Evolutionary conservation across 2,888 invertebrate species (phyloP), one percentile per base, ranked within the genome.

Genomic region (Lasioglossum villosulum): DNA sequence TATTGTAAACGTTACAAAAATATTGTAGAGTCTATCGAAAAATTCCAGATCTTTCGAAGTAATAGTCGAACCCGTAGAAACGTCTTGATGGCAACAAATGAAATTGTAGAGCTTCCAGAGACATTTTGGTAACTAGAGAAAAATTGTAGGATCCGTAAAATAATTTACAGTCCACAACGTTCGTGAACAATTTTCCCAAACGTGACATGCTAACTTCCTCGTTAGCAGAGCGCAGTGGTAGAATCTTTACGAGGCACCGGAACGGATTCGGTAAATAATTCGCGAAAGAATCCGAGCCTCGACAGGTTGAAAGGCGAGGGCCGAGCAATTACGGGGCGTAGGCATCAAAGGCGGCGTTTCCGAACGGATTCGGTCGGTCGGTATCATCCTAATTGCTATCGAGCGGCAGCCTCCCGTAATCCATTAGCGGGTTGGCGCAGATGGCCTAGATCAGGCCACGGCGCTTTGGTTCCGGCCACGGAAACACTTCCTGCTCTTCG

Each of bases 351-450:
- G 59, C 23, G 52, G 52, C 73, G 59, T 63, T 59, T 76, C 72
- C 39, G 59, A 76, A 48, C 23, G 59, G 5, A 37, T 73, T 10
- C 34, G 42, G 48, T 16, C 30, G 42, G 14, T 68, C 77, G 75
- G 84, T 85, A 82, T 85, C 77, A 85, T 82, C 85, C 85, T 82
- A 85, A 86, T 85, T 86, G 82, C 82, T 78, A 86, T 86, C 78
- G 86, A 75, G 59, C 76, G 8, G 23, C 52, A 10, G 85, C 48
- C 75, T 75, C 59, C 59, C 71, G 86, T 82, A 86, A 86, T 86
- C 85, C 86, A 86, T 86, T 86, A 86, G 85, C 85, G 76, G 19
- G 76, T n/a, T 23, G 52, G 63, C 42, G 74, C 68, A 71, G 77
- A 79, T 82, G 85, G 79, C 82, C 85, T 82, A 82, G 85, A 86